Percentiles rank a stretch among this genome's conserved stretches.
Evolutionary conservation across 2,113 vertebrate genomes (phyloP).

Genomic region (Megaceryle maxima): DNA sequence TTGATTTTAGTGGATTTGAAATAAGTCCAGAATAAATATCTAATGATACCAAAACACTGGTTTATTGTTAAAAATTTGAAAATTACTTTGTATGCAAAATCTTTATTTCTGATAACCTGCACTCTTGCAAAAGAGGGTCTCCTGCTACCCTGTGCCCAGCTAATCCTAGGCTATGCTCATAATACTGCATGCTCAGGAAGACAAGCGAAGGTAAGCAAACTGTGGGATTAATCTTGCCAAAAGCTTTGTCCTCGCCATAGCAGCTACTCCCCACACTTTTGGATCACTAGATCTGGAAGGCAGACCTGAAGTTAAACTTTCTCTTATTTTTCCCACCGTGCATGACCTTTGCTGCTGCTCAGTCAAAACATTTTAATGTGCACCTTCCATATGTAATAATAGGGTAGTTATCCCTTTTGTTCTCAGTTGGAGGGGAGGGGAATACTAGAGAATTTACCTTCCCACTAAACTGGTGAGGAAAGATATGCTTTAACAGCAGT

Average conservation of each 20-base stretch:
- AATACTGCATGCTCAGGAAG: neutral
- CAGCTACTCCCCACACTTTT: neutral
- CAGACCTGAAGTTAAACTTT: neutral
- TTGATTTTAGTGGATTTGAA: slow-evolving; percentile 21
- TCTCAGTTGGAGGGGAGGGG: neutral
- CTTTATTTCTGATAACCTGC: neutral
- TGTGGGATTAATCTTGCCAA: neutral
- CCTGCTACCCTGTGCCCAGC: neutral
- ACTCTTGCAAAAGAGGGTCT: neutral
- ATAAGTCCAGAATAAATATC: slow-evolving; percentile 26
- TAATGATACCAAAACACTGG: neutral
- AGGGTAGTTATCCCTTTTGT: neutral
- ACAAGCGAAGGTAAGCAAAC: neutral
- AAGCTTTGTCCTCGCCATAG: neutral
- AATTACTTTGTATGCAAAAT: neutral
- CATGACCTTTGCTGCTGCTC: neutral
- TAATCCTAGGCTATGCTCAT: neutral
- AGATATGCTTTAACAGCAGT: neutral
- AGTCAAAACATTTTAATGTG: neutral
- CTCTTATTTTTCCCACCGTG: neutral
- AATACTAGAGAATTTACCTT: neutral
- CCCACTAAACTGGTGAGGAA: neutral
- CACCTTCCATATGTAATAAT: neutral
- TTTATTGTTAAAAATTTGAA: neutral
- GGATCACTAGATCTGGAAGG: neutral